Conservation (phyloP, 2,113 vertebrate genomes). For the Dasyornis broadbenti region DNA sequence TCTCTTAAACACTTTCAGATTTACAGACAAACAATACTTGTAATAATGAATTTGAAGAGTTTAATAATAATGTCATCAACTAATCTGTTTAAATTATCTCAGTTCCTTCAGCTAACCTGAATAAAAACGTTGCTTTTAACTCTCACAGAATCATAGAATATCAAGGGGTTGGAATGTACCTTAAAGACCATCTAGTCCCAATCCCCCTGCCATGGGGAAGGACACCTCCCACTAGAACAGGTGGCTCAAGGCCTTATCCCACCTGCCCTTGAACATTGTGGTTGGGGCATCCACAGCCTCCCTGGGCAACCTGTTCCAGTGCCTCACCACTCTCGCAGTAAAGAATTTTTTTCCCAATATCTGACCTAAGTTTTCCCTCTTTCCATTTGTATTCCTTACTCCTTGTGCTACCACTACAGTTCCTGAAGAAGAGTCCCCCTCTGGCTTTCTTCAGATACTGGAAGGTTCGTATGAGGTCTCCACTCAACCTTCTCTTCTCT, state of each 20-base stretch:
- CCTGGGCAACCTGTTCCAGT: neutral
- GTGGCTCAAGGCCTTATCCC: neutral
- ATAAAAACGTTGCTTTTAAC: neutral
- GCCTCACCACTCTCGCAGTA: neutral
- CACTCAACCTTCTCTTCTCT: neutral
- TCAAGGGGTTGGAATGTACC: neutral
- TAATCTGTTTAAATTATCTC: conserved; percentile 29
- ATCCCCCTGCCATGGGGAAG: neutral
- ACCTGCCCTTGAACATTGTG: neutral
- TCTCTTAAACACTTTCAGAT: conserved; percentile 18
- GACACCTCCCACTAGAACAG: neutral
- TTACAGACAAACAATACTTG: conserved; percentile 44
- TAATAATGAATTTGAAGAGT: conserved; percentile 38
- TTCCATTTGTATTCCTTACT: neutral
- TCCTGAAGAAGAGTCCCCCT: neutral
- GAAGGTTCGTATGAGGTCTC: neutral
- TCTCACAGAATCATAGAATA: neutral
- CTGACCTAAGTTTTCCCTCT: neutral
- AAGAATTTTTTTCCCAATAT: neutral
- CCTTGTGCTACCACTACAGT: neutral
- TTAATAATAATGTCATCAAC: conserved; percentile 51
- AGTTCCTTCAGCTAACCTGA: neutral
- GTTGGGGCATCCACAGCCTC: neutral
- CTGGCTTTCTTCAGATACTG: neutral
- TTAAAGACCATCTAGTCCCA: neutral